Evolutionary conservation across 2,888 invertebrate species (phyloP), one percentile per base, ranked within the genome.

Genomic region (Sarcophaga rosellei): DNA sequence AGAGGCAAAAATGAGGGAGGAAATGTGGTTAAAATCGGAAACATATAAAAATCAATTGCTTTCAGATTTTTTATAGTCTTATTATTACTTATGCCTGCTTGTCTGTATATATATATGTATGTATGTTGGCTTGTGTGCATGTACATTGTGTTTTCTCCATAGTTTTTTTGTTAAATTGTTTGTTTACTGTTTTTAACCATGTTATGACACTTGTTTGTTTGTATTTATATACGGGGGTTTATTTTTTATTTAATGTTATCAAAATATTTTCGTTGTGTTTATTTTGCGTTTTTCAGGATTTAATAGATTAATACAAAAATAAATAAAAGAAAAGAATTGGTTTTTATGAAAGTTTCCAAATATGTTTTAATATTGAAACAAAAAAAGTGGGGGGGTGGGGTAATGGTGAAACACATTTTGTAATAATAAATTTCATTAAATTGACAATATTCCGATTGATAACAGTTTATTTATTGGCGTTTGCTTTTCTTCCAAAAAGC

Each of bases 41-140:
- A 57, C 21, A 68, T 21, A 66, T 69, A 81, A 81, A 81, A 81
- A 75, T 81, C 81, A 81, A 81, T 81, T 81, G 81, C 68, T 23
- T 62, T 53, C 74, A 66, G 74, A 69, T 69, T 63, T 74, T 80
- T 78, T 47, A 20, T 53, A 25, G 15, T 23, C 59, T 25, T 65
- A 45, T 75, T 75, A 47, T 75, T 65, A 63, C 65, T 65, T 65
- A 63, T 62, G 11, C 65, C n/a, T 75, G 12, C n/a, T 63, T 35
- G n/a, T 70, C 57, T 6, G 57, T 12, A 17, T 5, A 12, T 57
- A 57, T 1, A 12, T 57, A 57, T 1, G 6, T 57, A 57, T 2
- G 10, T 57, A 17, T n/a, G 6, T 57, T 2, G 1, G 1, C 0
- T 5, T 57, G n/a, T n/a, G n/a, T n/a, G n/a, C 3, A 35, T 53